Evolutionary conservation across 2,888 invertebrate genomes (phyloP).

Genomic region (Nemotelus nigrinus): DNA sequence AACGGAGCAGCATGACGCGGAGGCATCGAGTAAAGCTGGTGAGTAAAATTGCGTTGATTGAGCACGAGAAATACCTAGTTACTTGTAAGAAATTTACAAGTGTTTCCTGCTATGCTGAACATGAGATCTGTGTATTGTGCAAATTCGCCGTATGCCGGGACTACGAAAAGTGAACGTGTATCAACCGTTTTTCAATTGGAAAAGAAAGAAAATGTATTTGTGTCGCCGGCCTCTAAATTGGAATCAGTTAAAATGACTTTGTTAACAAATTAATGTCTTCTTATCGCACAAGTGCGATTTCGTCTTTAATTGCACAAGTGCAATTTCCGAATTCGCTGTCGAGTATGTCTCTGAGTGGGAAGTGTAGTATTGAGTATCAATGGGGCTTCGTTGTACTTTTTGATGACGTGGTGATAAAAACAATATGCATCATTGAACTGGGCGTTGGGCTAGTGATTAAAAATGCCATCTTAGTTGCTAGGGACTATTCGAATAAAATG

Average conservation of each 20-base stretch:
- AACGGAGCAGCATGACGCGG: slow-evolving; percentile 71
- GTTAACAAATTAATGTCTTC: slow-evolving; percentile 19
- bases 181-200: slow-evolving; percentile 29
- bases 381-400: slow-evolving; percentile 21
- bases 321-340: slow-evolving; percentile 35
- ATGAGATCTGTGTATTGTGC: background rate
- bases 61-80: background rate
- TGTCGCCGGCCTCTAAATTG: background rate
- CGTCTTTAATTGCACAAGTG: background rate
- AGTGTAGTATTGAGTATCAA: background rate
- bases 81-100: slow-evolving; percentile 6
- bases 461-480: too few relatives aligned
- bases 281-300: too few relatives aligned
- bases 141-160: background rate
- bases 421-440: too few relatives aligned
- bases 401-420: background rate
- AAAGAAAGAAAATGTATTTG: slow-evolving; percentile 25
- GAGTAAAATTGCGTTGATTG: slow-evolving; percentile 62
- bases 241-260: slow-evolving; percentile 24
- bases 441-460: too few relatives aligned
- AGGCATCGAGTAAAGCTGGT: slow-evolving; percentile 86
- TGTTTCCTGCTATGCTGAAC: slow-evolving; percentile 5
- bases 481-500: too few relatives aligned
- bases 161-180: slow-evolving; percentile 9
- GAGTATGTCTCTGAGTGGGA: too few relatives aligned